Evolutionary conservation across 2,888 invertebrate genomes (phyloP).

Genomic region (Zele albiditarsus): DNA sequence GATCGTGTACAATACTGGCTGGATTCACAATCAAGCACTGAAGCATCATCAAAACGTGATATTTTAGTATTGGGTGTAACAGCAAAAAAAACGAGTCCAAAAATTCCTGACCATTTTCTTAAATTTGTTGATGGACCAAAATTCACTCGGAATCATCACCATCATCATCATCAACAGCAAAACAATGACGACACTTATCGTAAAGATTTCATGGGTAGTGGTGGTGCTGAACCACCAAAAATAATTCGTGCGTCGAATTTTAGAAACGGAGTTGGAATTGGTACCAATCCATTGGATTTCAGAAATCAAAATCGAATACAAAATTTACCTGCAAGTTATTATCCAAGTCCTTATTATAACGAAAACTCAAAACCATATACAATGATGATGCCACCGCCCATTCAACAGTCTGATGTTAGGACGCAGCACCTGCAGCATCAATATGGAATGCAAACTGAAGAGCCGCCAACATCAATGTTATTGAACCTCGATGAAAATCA

Average conservation of each 20-base stretch:
- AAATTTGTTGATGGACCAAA: slow-evolving; percentile 75
- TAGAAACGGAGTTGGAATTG: slow-evolving; percentile 51
- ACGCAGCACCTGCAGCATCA: slow-evolving; percentile 30
- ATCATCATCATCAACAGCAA: slow-evolving; percentile 45
- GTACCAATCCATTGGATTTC: slow-evolving; percentile 16
- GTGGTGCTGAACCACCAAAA: slow-evolving; percentile 65
- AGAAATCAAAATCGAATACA: slow-evolving; percentile 59
- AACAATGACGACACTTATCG: slow-evolving; percentile 58
- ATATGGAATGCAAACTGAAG: slow-evolving; percentile 29
- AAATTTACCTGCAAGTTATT: slow-evolving; percentile 59
- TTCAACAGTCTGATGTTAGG: slow-evolving; percentile 54
- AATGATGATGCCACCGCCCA: slow-evolving; percentile 81
- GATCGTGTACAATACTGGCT: slow-evolving; percentile 89
- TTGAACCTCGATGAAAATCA: neutral
- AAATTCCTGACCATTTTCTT: slow-evolving; percentile 72
- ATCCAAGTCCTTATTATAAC: slow-evolving; percentile 57
- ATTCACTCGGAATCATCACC: slow-evolving; percentile 60
- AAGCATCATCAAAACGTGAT: slow-evolving; percentile 80
- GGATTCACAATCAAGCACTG: slow-evolving; percentile 76
- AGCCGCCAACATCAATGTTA: slow-evolving; percentile 56
- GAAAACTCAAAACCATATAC: slow-evolving; percentile 77
- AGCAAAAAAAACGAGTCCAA: slow-evolving; percentile 79
- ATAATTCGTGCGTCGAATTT: slow-evolving; percentile 71
- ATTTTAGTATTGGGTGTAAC: slow-evolving; percentile 81
- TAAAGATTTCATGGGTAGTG: slow-evolving; percentile 61